Evolutionary conservation across 2,113 vertebrate genomes (phyloP).

Genomic region (Oncorhynchus clarkii): DNA sequence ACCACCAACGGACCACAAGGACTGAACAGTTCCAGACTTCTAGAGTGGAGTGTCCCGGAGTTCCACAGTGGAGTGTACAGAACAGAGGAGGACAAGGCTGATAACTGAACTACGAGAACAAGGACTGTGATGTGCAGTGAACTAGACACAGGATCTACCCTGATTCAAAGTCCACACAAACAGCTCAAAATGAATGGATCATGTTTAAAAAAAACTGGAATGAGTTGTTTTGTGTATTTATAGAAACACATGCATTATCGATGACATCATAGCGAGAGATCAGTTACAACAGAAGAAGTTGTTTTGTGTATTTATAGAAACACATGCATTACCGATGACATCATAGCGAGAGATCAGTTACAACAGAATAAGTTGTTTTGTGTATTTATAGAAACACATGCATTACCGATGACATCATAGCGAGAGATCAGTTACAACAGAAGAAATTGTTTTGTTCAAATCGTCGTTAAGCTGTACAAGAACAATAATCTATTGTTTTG

Average conservation of each 20-base stretch:
- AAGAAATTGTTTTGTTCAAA: slow-evolving; percentile 19
- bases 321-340: too few relatives aligned
- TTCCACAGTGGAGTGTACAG: neutral
- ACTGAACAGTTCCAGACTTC: slow-evolving; percentile 5
- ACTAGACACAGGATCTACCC: slow-evolving; percentile 8
- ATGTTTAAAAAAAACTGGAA: neutral
- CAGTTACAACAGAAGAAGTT: too few relatives aligned
- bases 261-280: too few relatives aligned
- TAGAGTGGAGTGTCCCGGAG: neutral
- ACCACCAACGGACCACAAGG: neutral
- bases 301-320: too few relatives aligned
- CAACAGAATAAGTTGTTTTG: too few relatives aligned
- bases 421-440: slow-evolving; percentile 36
- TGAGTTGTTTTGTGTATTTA: slow-evolving; percentile 23
- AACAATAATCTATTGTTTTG: slow-evolving; percentile 33
- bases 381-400: slow-evolving; percentile 17
- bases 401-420: slow-evolving; percentile 29
- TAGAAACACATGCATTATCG: too few relatives aligned
- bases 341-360: too few relatives aligned
- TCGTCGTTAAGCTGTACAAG: slow-evolving; percentile 29
- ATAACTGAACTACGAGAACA: neutral
- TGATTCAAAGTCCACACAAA: slow-evolving; percentile 5
- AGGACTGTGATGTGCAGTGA: neutral
- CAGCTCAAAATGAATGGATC: neutral
- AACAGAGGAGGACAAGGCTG: neutral